Percentiles rank a stretch among this genome's conserved stretches.
These are phyloP conservation scores for Elegia similella DNA, from an alignment of 2,888 invertebrate genomes.

Conservation along the genomic window DNA sequence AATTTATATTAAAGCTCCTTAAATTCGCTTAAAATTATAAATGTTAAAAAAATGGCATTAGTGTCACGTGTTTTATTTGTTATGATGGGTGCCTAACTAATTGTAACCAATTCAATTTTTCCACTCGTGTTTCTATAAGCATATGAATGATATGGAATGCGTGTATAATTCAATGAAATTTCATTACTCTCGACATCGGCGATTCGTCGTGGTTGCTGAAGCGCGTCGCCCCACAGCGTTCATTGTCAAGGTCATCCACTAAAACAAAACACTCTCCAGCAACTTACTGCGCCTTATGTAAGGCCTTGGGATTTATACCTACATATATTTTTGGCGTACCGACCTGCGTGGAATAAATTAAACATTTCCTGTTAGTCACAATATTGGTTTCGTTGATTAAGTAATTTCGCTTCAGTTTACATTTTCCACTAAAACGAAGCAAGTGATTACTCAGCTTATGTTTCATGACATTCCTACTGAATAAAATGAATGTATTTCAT, in stretches of 20 bases:
- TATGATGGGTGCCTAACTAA: not conserved
- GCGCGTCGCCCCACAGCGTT: slow-evolving; percentile 71
- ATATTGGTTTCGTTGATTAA: not conserved
- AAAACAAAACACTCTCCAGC: slow-evolving; percentile 58
- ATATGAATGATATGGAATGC: slow-evolving; percentile 44
- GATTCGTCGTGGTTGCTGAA: slow-evolving; percentile 69
- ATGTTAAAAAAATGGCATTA: not conserved
- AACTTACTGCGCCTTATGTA: slow-evolving; percentile 8
- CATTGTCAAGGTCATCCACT: slow-evolving; percentile 76
- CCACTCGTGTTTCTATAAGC: slow-evolving; percentile 1
- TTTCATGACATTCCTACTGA: too few relatives aligned
- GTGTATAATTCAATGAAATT: slow-evolving; percentile 65
- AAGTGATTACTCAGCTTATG: too few relatives aligned
- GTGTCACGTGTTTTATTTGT: slow-evolving; percentile 4
- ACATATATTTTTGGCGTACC: not conserved
- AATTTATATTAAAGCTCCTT: too few relatives aligned
- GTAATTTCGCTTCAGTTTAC: not conserved
- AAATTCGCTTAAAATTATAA: too few relatives aligned
- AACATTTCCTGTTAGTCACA: slow-evolving; percentile 1
- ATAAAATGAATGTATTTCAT: too few relatives aligned
- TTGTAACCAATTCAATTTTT: slow-evolving; percentile 12
- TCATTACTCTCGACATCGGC: slow-evolving; percentile 61
- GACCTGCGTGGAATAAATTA: not conserved
- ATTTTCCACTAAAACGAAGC: not conserved
- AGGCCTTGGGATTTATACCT: slow-evolving; percentile 11